A percentile compares a stretch with the other conserved stretches of the same genome.
These are phyloP conservation scores for Griposia aprilina DNA, from an alignment of 2,888 invertebrate species.

Conservation along the genomic window DNA sequence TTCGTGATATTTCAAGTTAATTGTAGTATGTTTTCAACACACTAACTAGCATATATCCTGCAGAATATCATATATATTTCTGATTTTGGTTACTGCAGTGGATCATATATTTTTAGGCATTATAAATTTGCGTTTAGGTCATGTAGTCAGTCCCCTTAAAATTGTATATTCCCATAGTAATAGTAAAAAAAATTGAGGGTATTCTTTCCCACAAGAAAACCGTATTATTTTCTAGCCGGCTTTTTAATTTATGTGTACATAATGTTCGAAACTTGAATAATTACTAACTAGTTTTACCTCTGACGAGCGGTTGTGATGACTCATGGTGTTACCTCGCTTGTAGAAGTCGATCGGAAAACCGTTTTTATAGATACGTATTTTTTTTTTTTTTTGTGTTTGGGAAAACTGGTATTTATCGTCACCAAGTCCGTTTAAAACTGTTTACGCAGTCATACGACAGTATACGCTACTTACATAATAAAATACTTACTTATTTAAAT, in stretches of 20 bases:
- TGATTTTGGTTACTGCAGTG: too few relatives aligned
- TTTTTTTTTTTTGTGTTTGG: not conserved
- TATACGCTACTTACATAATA: not conserved
- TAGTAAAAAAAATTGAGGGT: not conserved
- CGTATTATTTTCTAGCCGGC: not conserved
- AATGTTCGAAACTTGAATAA: too few relatives aligned
- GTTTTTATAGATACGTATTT: too few relatives aligned
- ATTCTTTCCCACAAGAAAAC: not conserved
- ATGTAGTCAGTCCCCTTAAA: too few relatives aligned
- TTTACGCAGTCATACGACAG: not conserved
- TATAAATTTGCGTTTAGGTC: too few relatives aligned
- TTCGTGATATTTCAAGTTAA: too few relatives aligned
- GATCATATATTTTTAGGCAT: too few relatives aligned
- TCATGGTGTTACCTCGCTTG: constrained; percentile 9
- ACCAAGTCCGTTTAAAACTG: not conserved
- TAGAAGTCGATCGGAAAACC: constrained; percentile 5
- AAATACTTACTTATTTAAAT: not conserved
- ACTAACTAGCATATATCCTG: too few relatives aligned
- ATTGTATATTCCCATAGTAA: not conserved
- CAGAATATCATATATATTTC: too few relatives aligned
- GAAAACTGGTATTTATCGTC: not conserved
- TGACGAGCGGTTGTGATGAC: constrained; percentile 29
- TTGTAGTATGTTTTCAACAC: too few relatives aligned
- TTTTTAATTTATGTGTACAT: not conserved
- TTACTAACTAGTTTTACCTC: not conserved